These are phyloP conservation scores for Drosophila hydei DNA, from an alignment of 1,140 invertebrate species.

Conservation along the genomic window DNA sequence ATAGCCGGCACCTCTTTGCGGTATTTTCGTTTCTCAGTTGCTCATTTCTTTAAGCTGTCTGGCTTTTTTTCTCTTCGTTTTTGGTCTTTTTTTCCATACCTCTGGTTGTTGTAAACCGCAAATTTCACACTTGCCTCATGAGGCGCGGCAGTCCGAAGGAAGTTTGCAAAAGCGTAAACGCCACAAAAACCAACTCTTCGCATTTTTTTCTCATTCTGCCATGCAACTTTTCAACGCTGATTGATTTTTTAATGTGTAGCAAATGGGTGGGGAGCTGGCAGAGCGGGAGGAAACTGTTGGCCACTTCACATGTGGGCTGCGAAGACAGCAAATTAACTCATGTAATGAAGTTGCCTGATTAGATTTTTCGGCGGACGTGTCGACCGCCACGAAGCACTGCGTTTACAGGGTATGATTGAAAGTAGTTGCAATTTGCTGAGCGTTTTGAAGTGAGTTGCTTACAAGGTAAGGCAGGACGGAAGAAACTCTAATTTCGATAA, in stretches of 20 bases:
- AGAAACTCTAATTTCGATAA: too few species aligned
- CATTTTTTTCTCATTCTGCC: constrained; percentile 1
- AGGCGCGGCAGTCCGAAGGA: constrained; percentile 32
- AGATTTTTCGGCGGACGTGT: constrained; percentile 13
- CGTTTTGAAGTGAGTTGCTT: neutral
- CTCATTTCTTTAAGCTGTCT: constrained; percentile 17
- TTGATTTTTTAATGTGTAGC: constrained; percentile 48
- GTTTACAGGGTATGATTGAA: neutral
- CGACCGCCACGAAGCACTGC: neutral
- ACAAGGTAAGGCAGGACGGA: too few species aligned
- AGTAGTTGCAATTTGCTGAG: neutral
- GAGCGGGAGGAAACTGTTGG: neutral
- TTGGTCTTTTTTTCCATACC: constrained; percentile 61
- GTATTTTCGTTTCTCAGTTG: constrained; percentile 71
- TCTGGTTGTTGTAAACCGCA: constrained; percentile 77
- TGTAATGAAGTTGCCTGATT: constrained; percentile 25
- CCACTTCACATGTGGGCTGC: constrained; percentile 44
- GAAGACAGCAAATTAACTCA: constrained; percentile 35
- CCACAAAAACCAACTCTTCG: constrained; percentile 33
- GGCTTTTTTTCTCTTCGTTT: constrained; percentile 15
- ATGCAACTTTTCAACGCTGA: constrained; percentile 41
- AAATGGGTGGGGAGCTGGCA: neutral
- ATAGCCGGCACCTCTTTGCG: constrained; percentile 65
- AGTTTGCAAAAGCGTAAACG: constrained; percentile 58
- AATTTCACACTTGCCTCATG: constrained; percentile 72